phyloP scores from a whole-genome alignment of 2,888 invertebrate species.

The Scrobipalpa atriplicella region DNA sequence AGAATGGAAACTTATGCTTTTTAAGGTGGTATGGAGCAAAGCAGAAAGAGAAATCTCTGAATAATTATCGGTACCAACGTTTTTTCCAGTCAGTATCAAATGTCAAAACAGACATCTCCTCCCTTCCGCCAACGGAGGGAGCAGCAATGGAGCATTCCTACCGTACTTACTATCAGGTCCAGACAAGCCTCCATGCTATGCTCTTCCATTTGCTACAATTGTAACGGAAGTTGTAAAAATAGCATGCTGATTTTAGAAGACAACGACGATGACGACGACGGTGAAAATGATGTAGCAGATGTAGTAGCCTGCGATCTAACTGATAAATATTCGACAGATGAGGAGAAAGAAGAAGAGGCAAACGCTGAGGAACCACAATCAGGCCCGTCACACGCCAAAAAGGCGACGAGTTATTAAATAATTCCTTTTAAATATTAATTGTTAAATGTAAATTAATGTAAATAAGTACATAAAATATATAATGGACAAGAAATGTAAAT shows the following conservation, averaged over 20 bases:
- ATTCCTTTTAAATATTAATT: too few species aligned
- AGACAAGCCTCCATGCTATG: too few species aligned
- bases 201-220: background rate
- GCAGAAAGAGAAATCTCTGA: constrained; percentile 23
- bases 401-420: too few species aligned
- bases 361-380: too few species aligned
- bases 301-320: too few species aligned
- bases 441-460: too few species aligned
- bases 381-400: too few species aligned
- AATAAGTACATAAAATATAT: too few species aligned
- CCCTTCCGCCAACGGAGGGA: constrained; percentile 15
- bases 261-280: background rate
- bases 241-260: background rate
- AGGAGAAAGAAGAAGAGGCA: too few species aligned
- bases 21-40: constrained; percentile 22
- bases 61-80: constrained; percentile 21
- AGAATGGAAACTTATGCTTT: constrained; percentile 23
- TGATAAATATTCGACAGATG: too few species aligned
- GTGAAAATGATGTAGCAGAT: background rate
- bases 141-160: background rate
- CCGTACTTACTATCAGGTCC: background rate
- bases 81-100: constrained; percentile 9
- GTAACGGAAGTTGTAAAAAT: background rate
- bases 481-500: too few species aligned
- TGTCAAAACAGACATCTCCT: constrained; percentile 21